Conservation (phyloP, 2,113 vertebrate species). For the Prolemur simus region DNA sequence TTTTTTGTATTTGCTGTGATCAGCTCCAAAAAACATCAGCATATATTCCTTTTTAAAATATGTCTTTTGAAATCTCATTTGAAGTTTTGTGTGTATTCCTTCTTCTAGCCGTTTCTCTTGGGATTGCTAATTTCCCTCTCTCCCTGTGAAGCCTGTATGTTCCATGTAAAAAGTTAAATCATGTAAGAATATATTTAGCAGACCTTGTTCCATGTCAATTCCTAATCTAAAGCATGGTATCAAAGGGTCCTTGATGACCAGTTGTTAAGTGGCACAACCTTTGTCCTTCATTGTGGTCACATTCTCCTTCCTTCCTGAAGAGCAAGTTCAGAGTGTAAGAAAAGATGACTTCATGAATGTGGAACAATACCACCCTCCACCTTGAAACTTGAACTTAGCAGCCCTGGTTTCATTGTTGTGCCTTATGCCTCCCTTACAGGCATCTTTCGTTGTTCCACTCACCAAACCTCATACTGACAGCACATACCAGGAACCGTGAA, state of each 20-base stretch:
- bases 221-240: not conserved
- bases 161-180: not conserved
- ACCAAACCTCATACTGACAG: not conserved
- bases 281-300: not conserved
- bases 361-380: not conserved
- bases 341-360: not conserved
- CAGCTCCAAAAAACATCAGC: not conserved
- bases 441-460: slow-evolving; percentile 1
- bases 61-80: not conserved
- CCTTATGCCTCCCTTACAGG: not conserved
- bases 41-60: not conserved
- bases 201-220: not conserved
- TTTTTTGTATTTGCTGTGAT: not conserved
- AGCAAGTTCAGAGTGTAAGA: not conserved
- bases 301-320: not conserved
- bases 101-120: not conserved
- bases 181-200: not conserved
- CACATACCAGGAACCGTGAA: slow-evolving; percentile 26
- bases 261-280: not conserved
- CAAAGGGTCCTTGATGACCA: not conserved
- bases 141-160: not conserved
- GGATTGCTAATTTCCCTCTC: not conserved
- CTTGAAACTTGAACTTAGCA: not conserved
- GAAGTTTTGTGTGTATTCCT: not conserved
- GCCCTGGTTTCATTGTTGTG: not conserved